Conservation (phyloP, 2,797 vertebrate genomes). For the Chelon labrosus region DNA sequence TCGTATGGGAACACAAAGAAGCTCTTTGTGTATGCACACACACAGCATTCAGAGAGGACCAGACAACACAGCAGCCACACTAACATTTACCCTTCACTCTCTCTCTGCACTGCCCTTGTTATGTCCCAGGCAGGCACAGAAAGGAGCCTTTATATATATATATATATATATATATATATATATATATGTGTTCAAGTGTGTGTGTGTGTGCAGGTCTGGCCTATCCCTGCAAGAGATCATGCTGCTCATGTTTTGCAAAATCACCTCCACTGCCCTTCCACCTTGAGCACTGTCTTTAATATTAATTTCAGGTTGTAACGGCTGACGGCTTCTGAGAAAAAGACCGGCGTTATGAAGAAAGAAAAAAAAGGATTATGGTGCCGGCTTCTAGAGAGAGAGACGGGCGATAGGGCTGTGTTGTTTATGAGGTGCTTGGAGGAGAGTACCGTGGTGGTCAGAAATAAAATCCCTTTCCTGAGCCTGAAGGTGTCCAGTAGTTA, state of each 20-base stretch:
- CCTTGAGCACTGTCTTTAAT: constrained; percentile 39
- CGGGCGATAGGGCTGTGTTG: constrained; percentile 1
- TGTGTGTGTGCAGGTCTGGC: background rate
- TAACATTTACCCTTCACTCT: constrained; percentile 71
- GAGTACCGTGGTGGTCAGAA: constrained; percentile 20
- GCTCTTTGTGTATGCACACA: constrained; percentile 69
- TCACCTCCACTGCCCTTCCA: constrained; percentile 18
- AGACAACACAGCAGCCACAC: constrained; percentile 63
- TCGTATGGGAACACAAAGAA: constrained; percentile 64
- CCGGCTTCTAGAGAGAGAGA: constrained; percentile 1
- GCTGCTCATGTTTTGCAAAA: constrained; percentile 31
- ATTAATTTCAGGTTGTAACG: constrained; percentile 38
- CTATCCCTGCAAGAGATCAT: constrained; percentile 24
- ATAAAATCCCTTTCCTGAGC: background rate
- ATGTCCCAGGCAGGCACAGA: constrained; percentile 54
- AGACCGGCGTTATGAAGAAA: constrained; percentile 38
- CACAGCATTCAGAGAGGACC: constrained; percentile 51
- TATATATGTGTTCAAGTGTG: constrained; percentile 8
- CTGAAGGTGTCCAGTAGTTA: background rate
- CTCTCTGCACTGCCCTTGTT: constrained; percentile 58
- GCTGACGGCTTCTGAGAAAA: constrained; percentile 34
- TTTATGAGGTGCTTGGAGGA: constrained; percentile 8
- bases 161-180: constrained; percentile 16
- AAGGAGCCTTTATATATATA: constrained; percentile 47
- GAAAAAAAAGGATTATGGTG: constrained; percentile 49